Percentiles rank a stretch among this genome's conserved stretches.
Conservation (phyloP, 2,888 invertebrate species). For the Pardosa pseudoannulata region DNA sequence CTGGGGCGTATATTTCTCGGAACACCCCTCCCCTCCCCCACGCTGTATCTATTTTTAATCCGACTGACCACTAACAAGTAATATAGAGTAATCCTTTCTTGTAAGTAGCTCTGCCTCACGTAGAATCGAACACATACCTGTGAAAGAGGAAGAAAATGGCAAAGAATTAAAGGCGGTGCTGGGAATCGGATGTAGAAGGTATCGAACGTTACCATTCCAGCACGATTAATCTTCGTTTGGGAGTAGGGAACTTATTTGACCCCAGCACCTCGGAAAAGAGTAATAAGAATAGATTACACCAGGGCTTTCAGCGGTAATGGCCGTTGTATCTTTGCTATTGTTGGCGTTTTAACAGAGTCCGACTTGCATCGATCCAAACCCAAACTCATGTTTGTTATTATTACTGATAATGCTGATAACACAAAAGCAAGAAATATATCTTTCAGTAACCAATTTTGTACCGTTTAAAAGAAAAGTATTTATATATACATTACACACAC, state of each 20-base stretch:
- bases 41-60: background rate
- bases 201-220: background rate
- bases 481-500: no score
- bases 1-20: no score
- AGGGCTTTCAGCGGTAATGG: background rate
- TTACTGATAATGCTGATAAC: no score
- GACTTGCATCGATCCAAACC: no score
- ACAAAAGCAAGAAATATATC: no score
- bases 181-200: background rate
- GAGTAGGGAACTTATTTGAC: slow-evolving; percentile 1
- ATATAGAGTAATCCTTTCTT: background rate
- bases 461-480: no score
- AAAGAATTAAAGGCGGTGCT: background rate
- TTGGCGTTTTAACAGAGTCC: no score
- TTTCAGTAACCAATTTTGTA: no score
- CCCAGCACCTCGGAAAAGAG: background rate
- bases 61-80: background rate
- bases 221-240: slow-evolving; percentile 12
- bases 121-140: background rate
- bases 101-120: background rate
- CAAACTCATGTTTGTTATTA: no score
- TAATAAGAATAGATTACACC: slow-evolving; percentile 8
- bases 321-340: background rate
- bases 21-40: no score
- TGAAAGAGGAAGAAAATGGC: background rate